Conservation (phyloP, 2,113 vertebrate species). For the Siniperca knerii region DNA sequence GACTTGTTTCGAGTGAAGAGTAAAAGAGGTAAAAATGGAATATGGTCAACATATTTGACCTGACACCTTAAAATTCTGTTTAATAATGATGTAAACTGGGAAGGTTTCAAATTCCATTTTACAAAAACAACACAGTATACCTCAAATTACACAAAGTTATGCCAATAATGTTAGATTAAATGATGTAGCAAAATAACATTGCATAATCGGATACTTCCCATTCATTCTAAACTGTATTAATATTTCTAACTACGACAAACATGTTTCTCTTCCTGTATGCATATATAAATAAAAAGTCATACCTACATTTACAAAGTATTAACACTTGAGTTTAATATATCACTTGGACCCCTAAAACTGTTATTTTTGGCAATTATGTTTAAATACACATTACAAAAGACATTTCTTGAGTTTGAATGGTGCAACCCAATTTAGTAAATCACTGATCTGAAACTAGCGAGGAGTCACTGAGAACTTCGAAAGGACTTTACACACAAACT, state of each 20-base stretch:
- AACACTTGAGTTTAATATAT: background rate
- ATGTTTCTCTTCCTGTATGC: background rate
- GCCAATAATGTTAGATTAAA: background rate
- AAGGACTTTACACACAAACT: background rate
- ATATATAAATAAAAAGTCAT: background rate
- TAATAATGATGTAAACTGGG: background rate
- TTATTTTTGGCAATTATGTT: background rate
- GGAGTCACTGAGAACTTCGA: background rate
- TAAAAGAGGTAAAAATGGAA: background rate
- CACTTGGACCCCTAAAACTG: background rate
- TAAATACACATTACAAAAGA: too few species aligned
- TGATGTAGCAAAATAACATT: background rate
- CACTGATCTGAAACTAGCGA: background rate
- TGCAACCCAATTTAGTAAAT: background rate
- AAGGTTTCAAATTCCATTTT: background rate
- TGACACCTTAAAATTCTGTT: background rate
- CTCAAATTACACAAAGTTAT: background rate
- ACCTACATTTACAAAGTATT: background rate
- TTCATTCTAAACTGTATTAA: background rate
- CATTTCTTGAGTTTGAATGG: too few species aligned
- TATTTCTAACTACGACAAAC: background rate
- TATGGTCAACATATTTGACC: background rate
- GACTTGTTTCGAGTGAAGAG: background rate
- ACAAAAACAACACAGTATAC: background rate
- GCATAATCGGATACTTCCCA: background rate